phyloP scores from a whole-genome alignment of 2,888 invertebrate genomes.

The Mongoloraphidia duomilia region DNA sequence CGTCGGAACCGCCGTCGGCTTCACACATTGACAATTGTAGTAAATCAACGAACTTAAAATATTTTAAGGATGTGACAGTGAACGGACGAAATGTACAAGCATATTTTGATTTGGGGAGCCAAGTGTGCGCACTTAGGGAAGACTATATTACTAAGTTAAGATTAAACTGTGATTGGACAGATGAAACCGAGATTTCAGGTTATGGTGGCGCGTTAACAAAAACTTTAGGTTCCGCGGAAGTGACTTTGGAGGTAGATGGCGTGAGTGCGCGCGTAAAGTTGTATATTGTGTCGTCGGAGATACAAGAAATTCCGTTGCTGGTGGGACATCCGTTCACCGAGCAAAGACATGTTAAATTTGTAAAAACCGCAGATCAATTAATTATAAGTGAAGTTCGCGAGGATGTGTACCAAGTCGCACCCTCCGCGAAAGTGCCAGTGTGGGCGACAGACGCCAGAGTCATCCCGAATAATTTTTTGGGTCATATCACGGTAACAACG shows the following conservation, averaged over 20 bases:
- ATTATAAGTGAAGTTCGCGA: too few species aligned
- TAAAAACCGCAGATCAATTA: too few species aligned
- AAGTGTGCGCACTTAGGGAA: slow-evolving; percentile 1
- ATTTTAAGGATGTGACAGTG: slow-evolving; percentile 1
- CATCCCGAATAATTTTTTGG: too few species aligned
- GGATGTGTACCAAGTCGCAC: too few species aligned
- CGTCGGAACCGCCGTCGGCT: too few species aligned
- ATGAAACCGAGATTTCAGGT: neutral
- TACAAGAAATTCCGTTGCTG: slow-evolving; percentile 3
- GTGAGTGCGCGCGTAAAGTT: slow-evolving; percentile 1
- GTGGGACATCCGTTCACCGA: too few species aligned
- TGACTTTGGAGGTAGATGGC: slow-evolving; percentile 2
- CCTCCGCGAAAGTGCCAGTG: too few species aligned
- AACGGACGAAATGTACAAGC: neutral
- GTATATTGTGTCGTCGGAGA: slow-evolving; percentile 1
- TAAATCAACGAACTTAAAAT: neutral
- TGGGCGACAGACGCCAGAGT: too few species aligned
- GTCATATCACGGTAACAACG: too few species aligned
- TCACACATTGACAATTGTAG: too few species aligned
- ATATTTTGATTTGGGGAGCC: slow-evolving; percentile 4
- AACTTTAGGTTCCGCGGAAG: slow-evolving; percentile 1
- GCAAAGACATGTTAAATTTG: too few species aligned
- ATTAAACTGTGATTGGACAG: neutral
- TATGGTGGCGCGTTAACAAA: slow-evolving; percentile 3
- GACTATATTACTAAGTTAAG: neutral